Percentiles rank a stretch among this genome's conserved stretches.
Conservation (phyloP, 2,888 invertebrate genomes). For the Bibio marci region DNA sequence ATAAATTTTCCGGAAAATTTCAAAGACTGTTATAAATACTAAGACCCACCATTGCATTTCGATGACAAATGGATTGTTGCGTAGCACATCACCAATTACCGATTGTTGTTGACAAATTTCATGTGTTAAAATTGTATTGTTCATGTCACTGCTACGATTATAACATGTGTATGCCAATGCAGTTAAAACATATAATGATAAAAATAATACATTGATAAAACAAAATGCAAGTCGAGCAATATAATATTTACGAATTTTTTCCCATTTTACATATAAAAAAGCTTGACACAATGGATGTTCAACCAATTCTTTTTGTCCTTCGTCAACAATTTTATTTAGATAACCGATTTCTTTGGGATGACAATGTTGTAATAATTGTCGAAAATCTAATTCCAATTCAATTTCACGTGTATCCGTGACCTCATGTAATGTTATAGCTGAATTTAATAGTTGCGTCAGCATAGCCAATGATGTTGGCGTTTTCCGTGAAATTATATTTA, state of each 20-base stretch:
- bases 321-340: constrained; percentile 71
- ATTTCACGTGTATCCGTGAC: constrained; percentile 66
- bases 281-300: constrained; percentile 77
- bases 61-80: constrained; percentile 57
- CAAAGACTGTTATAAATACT: constrained; percentile 59
- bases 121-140: constrained; percentile 51
- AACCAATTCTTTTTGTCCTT: constrained; percentile 74
- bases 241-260: constrained; percentile 76
- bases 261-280: constrained; percentile 77
- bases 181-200: constrained; percentile 67
- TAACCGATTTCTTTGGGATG: constrained; percentile 74
- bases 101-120: constrained; percentile 64
- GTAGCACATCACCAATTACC: constrained; percentile 54
- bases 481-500: constrained; percentile 71
- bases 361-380: constrained; percentile 64
- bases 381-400: constrained; percentile 65
- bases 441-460: constrained; percentile 65
- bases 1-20: constrained; percentile 63
- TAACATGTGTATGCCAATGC: constrained; percentile 73
- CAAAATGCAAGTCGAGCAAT: constrained; percentile 62
- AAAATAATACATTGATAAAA: constrained; percentile 58
- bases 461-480: constrained; percentile 72
- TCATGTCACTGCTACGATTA: constrained; percentile 61
- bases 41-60: constrained; percentile 74
- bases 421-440: constrained; percentile 60